phyloP scores from a whole-genome alignment of 2,113 vertebrate species.

The Anolis carolinensis region DNA sequence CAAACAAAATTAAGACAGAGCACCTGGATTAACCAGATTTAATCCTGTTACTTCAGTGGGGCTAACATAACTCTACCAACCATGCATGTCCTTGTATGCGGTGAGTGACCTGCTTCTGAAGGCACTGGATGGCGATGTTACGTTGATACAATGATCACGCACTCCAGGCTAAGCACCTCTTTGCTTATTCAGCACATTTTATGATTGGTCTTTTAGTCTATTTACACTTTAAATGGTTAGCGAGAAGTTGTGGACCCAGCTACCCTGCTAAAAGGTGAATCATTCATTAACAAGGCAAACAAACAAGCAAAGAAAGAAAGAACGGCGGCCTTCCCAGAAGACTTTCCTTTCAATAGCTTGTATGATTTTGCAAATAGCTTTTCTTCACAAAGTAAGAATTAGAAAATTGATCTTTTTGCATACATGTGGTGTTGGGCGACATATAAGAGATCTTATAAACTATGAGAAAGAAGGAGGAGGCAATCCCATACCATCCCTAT shows the following conservation, averaged over 20 bases:
- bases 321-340: not conserved
- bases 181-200: constrained; percentile 32
- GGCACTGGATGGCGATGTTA: too few species aligned
- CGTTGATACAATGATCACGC: not conserved
- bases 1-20: not conserved
- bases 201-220: constrained; percentile 40
- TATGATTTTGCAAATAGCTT: not conserved
- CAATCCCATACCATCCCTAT: not conserved
- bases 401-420: constrained; percentile 1
- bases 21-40: not conserved
- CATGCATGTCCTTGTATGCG: not conserved
- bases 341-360: not conserved
- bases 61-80: not conserved
- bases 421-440: constrained; percentile 15
- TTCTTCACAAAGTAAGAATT: not conserved
- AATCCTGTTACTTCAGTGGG: not conserved
- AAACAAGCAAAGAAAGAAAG: fast-evolving
- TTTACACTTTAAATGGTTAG: constrained; percentile 1
- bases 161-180: not conserved
- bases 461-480: not conserved
- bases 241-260: not conserved
- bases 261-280: fast-evolving
- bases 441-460: constrained; percentile 9
- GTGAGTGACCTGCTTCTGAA: not conserved
- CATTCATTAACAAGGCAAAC: not conserved